Base-by-base conservation (phyloP, 37 sponge, comb jelly and placozoan species). In the Crambe crambe region DNA sequence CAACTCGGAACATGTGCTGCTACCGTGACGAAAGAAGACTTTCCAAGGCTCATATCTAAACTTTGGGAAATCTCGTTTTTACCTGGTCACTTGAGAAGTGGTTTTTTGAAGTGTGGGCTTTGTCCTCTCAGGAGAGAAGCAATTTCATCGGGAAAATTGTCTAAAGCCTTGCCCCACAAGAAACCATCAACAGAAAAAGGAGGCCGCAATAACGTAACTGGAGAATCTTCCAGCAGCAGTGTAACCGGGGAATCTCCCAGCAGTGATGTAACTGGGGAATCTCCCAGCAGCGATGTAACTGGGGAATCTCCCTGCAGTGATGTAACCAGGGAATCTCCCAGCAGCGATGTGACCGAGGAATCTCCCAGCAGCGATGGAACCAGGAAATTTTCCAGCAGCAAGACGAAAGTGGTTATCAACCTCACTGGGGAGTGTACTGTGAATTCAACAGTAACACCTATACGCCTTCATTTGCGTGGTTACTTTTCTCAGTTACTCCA, bases 11-110 rank as follows among this genome's bases (percentile, higher is more conserved):
- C 90, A n/a, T 29, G 79, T 61, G 85, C 74, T 22, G 83, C 64
- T 0, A 66, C 40, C 44, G 74, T 82, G 1, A 88, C 73, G 2
- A 89, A 84, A 44, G 73, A 87, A 37, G 70, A 58, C 10, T 89
- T 89, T 29, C 85, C 80, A 68, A 34, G 42, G 8, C 69, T 89
- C 0, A n/a, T 83, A n/a, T 31, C 36, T n/a, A 40, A 27, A 3
- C 44, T 81, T 34, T 80, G 81, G 70, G 62, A 76, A 47, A 3
- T 9, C 2, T 78, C 82, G 0, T 60, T 73, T 4, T 22, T 18
- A 23, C 70, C 80, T 5, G 54, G 63, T 2, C 74, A 83, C 27
- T 41, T 87, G 9, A 78, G 2, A 54, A 54, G 37, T 51, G 56
- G 58, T 27, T 43, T 89, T 44, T 26, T 5, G 0, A 70, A 65